phyloP scores from a whole-genome alignment of 2,888 invertebrate species.

The Yponomeuta cagnagella region DNA sequence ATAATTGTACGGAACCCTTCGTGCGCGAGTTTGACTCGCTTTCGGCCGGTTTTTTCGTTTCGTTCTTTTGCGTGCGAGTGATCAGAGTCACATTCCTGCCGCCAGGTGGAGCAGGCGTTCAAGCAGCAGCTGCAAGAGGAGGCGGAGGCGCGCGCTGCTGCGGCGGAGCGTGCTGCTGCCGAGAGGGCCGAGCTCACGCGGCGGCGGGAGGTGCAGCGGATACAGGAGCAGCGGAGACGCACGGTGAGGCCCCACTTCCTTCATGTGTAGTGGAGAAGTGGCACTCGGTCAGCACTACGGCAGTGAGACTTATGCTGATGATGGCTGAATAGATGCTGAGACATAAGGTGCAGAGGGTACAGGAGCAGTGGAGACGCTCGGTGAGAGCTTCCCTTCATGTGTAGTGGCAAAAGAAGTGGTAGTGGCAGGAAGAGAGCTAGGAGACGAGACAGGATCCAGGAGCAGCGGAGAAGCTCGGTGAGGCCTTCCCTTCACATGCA shows the following conservation, averaged over 20 bases:
- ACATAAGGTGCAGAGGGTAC: conserved; percentile 30
- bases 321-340: no score
- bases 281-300: conserved; percentile 52
- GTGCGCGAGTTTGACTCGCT: no score
- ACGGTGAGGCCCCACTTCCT: conserved; percentile 12
- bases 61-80: no score
- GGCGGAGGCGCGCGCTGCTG: conserved; percentile 82
- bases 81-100: no score
- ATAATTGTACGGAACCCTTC: no score
- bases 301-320: no score
- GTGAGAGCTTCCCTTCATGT: background rate
- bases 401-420: conserved; percentile 88
- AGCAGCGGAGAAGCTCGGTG: conserved; percentile 75
- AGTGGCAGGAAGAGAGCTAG: conserved; percentile 40
- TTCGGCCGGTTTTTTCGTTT: no score
- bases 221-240: conserved; percentile 83
- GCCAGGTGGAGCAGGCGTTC: conserved; percentile 89
- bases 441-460: conserved; percentile 51
- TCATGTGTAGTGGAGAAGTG: conserved; percentile 78
- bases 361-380: conserved; percentile 79
- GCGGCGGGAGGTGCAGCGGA: conserved; percentile 90
- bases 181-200: conserved; percentile 90
- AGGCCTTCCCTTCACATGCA: no score
- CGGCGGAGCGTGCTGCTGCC: conserved; percentile 87
- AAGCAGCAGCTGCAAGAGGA: conserved; percentile 86